Evolutionary conservation across 2,888 invertebrate species (phyloP).

Genomic region (Lasioglossum malachurum): DNA sequence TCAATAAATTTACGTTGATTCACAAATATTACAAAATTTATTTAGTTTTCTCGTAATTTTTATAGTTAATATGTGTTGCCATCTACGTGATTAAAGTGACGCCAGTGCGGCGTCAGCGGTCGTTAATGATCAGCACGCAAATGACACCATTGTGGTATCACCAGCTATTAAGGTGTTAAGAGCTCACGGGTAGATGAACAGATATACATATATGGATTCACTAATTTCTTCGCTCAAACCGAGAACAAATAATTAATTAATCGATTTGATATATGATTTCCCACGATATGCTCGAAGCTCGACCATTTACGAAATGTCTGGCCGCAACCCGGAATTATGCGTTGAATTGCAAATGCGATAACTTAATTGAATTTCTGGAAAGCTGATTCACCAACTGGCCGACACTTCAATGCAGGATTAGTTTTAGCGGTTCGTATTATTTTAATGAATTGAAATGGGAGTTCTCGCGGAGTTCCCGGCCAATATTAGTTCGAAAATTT

Average conservation of each 20-base stretch:
- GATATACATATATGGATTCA: not conserved
- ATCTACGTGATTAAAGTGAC: not conserved
- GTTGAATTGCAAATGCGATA: constrained; percentile 42
- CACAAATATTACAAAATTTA: not conserved
- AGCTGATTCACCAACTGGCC: not conserved
- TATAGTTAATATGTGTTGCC: not conserved
- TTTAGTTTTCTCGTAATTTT: not conserved
- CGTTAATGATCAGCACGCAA: not conserved
- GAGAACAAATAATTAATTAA: constrained; percentile 5
- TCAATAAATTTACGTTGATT: not conserved
- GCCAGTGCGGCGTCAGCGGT: not conserved
- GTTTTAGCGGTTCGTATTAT: constrained; percentile 5
- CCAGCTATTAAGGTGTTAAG: not conserved
- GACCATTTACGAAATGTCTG: not conserved
- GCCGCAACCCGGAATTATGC: not conserved
- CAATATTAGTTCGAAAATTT: constrained; percentile 2
- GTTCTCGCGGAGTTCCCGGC: not conserved
- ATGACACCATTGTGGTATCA: not conserved
- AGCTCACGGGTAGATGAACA: not conserved
- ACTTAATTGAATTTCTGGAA: constrained; percentile 36
- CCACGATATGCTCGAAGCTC: not conserved
- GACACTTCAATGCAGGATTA: constrained; percentile 8
- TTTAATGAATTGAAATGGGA: constrained; percentile 3
- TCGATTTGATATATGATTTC: not conserved
- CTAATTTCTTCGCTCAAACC: not conserved